Evolutionary conservation across 2,888 invertebrate species (phyloP), one percentile per base, ranked within the genome.

Genomic region (Cremastinae sp.): DNA sequence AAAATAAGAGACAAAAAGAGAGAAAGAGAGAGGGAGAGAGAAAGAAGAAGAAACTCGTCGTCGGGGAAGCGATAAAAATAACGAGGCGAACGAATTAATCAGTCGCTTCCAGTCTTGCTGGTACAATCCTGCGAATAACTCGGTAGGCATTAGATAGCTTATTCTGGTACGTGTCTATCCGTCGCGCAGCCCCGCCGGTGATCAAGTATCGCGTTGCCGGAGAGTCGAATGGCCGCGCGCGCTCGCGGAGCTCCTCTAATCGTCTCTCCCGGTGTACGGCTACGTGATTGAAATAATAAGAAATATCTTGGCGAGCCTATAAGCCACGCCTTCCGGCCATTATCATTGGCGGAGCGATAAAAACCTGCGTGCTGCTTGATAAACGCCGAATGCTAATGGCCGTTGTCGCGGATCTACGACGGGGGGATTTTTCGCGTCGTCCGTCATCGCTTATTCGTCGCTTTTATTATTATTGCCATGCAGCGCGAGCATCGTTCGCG

Each of bases 251-350:
- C 69, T 65, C 73, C 73, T 75, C 72, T 76, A 79, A 76, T 74
- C 72, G 70, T 62, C 65, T 61, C 65, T 58, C 28, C 28, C 28
- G 28, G 28, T 28, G 66, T 74, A 71, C 74, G 65, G 65, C 75
- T 79, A 83, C 81, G 82, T 82, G 83, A 84, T 86, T 84, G 83
- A 80, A 82, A 82, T 86, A 85, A 85, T 85, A 85, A 86, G 84
- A 84, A 85, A 84, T 82, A 82, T 78, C 75, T 70, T 59, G 51
- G 58, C 16, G 53, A 61, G 18, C 71, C 14, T 28, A n/a, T n/a
- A 81, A 78, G 81, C 83, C 84, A 84, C 86, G 84, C 85, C 85
- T 82, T 79, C 81, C 77, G 75, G 16, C 62, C 77, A 75, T 81
- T 82, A 82, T 83, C 80, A 86, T 85, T 86, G 84, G 83, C 64